Evolutionary conservation across 2,113 vertebrate genomes (phyloP).

Genomic region (Aldabrachelys gigantea): DNA sequence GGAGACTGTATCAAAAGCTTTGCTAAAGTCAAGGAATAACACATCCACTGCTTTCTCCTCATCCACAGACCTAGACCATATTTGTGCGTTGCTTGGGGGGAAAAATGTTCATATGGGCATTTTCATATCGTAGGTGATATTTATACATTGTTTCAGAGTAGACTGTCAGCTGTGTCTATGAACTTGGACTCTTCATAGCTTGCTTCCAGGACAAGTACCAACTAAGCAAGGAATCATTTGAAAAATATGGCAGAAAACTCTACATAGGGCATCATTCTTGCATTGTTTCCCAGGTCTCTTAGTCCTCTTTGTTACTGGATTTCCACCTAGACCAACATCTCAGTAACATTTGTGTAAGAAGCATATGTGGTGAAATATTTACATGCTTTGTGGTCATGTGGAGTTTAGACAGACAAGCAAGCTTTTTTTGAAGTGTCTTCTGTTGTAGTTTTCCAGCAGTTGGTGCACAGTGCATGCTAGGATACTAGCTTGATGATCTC

Average conservation of each 20-base stretch:
- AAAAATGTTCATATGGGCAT: background rate
- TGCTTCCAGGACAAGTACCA: background rate
- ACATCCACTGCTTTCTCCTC: no score
- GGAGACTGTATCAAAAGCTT: no score
- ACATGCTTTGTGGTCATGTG: no score
- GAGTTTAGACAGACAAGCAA: no score
- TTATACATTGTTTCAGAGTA: background rate
- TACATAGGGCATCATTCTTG: background rate
- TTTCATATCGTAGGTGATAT: background rate
- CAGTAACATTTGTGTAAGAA: no score
- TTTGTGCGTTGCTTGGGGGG: background rate
- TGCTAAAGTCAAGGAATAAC: no score
- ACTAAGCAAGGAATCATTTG: background rate
- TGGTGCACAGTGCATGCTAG: no score
- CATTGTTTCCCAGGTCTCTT: background rate
- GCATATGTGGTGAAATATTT: no score
- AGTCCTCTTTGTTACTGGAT: background rate
- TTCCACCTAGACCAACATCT: no score
- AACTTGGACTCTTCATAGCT: background rate
- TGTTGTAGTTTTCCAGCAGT: no score
- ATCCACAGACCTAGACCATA: background rate
- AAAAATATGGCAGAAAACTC: background rate
- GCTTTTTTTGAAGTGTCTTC: no score
- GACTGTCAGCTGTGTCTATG: background rate
- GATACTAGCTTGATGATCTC: no score